Conservation (phyloP, 2,113 vertebrate genomes). For the Clarias macrocephalus region DNA sequence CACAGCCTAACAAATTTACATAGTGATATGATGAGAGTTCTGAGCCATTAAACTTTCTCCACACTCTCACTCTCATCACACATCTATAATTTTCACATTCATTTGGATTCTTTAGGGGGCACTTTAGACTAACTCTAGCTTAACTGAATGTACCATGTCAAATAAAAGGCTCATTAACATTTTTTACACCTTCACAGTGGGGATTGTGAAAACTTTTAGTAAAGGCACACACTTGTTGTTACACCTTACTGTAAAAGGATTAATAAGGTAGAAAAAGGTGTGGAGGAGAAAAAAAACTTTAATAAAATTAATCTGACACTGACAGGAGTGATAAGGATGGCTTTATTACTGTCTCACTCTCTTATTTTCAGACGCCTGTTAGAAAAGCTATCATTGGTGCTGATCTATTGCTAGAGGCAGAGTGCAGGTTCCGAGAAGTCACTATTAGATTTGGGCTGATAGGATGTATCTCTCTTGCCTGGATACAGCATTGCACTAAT, state of each 20-base stretch:
- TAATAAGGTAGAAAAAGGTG: neutral
- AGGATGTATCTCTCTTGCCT: constrained; percentile 34
- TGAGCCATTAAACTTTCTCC: constrained; percentile 25
- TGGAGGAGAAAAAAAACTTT: neutral
- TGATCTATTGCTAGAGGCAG: constrained; percentile 56
- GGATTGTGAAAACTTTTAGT: neutral
- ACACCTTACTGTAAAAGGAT: neutral
- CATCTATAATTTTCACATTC: constrained; percentile 2
- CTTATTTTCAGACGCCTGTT: constrained; percentile 40
- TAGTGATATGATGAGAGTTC: constrained; percentile 13
- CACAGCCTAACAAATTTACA: constrained; percentile 1
- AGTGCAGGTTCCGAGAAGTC: constrained; percentile 34
- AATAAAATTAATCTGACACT: constrained; percentile 6
- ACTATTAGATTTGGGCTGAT: constrained; percentile 41
- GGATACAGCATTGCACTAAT: constrained; percentile 36
- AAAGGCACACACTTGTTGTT: neutral
- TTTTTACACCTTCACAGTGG: neutral
- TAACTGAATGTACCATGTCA: constrained; percentile 15
- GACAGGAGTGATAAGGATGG: constrained; percentile 29
- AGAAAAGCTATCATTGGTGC: constrained; percentile 30
- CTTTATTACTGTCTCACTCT: constrained; percentile 56
- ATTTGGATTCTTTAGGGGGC: constrained; percentile 14
- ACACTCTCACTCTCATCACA: neutral
- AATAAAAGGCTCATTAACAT: constrained; percentile 23
- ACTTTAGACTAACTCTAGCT: constrained; percentile 6